Evolutionary conservation across 2,797 vertebrate species (phyloP).

Genomic region (Acrossocheilus fasciatus): DNA sequence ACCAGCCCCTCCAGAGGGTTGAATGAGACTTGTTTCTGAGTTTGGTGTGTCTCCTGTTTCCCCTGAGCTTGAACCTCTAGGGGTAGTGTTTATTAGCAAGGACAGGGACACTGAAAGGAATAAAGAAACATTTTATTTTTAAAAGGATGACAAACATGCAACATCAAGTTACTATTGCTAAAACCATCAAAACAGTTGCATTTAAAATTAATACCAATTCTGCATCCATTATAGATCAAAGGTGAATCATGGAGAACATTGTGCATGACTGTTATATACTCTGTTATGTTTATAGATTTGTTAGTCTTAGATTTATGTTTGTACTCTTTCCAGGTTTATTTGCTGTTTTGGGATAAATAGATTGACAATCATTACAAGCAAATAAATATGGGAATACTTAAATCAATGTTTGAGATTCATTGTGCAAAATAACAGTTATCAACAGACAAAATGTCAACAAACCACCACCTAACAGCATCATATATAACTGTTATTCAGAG

Average conservation of each 20-base stretch:
- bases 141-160: background rate
- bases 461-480: background rate
- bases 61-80: conserved; percentile 62
- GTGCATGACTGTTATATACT: background rate
- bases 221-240: background rate
- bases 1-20: conserved; percentile 58
- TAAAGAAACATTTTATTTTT: background rate
- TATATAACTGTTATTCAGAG: background rate
- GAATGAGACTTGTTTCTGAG: conserved; percentile 68
- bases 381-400: no score
- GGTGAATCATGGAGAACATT: background rate
- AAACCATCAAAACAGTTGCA: background rate
- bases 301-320: background rate
- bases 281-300: background rate
- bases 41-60: conserved; percentile 62
- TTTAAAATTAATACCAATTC: background rate
- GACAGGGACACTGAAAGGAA: conserved; percentile 72
- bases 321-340: background rate
- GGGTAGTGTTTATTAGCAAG: conserved; percentile 62
- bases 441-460: background rate
- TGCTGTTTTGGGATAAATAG: background rate
- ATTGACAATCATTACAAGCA: background rate
- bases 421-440: no score
- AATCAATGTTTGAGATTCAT: no score
- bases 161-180: background rate